Conservation (phyloP, 2,888 invertebrate genomes). For the Drosophila conformis region DNA sequence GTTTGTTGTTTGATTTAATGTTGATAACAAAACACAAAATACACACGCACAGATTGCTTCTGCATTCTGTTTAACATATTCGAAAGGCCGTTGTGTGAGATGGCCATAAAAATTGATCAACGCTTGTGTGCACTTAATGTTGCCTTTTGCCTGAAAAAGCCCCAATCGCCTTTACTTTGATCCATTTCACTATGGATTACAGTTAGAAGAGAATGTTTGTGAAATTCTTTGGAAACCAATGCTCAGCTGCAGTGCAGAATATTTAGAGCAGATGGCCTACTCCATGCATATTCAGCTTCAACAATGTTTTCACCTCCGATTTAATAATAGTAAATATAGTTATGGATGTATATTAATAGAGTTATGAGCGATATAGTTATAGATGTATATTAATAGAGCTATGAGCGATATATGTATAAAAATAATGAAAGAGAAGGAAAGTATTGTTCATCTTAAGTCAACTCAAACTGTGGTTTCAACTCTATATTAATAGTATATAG, state of each 20-base stretch:
- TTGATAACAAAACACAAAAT: constrained; percentile 16
- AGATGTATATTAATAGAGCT: neutral
- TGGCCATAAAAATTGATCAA: constrained; percentile 6
- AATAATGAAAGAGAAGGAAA: too few species aligned
- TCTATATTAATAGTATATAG: too few species aligned
- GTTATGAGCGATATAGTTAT: neutral
- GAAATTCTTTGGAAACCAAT: neutral
- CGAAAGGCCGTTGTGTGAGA: constrained; percentile 36
- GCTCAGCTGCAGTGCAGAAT: neutral
- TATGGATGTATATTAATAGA: neutral
- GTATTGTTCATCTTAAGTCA: neutral
- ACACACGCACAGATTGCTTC: constrained; percentile 23
- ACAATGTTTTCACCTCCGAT: neutral
- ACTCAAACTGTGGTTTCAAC: neutral
- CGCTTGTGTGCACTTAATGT: constrained; percentile 26
- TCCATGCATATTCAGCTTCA: neutral
- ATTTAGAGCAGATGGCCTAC: constrained; percentile 20
- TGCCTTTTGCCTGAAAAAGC: constrained; percentile 2
- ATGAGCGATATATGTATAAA: too few species aligned
- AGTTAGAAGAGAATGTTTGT: constrained; percentile 43
- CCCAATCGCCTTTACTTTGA: constrained; percentile 11
- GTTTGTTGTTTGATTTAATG: constrained; percentile 16
- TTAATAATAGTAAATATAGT: neutral
- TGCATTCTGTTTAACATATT: constrained; percentile 56
- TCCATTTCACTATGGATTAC: constrained; percentile 29